A percentile compares a stretch with the other conserved stretches of the same genome.
phyloP scores from a whole-genome alignment of 2,888 invertebrate genomes.

The Mycalesis mineus region DNA sequence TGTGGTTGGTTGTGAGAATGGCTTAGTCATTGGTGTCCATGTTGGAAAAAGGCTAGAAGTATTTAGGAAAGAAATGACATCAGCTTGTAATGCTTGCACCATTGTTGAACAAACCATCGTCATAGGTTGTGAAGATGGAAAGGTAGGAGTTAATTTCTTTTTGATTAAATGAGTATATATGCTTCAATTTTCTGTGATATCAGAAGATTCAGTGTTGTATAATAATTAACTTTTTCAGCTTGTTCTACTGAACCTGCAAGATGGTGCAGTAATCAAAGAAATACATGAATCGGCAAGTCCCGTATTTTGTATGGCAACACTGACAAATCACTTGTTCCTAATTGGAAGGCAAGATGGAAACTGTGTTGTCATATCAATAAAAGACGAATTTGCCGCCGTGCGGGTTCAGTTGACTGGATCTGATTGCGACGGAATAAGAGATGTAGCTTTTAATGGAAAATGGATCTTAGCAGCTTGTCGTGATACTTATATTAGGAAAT shows the following conservation, averaged over 20 bases:
- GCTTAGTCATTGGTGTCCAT: slow-evolving; percentile 73
- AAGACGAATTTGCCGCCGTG: slow-evolving; percentile 46
- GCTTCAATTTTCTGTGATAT: too few relatives aligned
- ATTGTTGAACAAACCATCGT: slow-evolving; percentile 67
- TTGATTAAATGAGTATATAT: background rate
- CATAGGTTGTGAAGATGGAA: slow-evolving; percentile 80
- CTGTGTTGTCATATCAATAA: slow-evolving; percentile 72
- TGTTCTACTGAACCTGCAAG: slow-evolving; percentile 47
- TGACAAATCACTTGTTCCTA: slow-evolving; percentile 71
- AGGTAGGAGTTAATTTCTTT: slow-evolving; percentile 44
- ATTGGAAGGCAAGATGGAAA: slow-evolving; percentile 81
- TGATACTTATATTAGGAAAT: slow-evolving; percentile 81
- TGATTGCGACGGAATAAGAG: slow-evolving; percentile 84
- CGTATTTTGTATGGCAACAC: slow-evolving; percentile 70
- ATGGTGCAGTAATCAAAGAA: slow-evolving; percentile 50
- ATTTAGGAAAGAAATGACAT: slow-evolving; percentile 54
- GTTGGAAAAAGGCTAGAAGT: slow-evolving; percentile 72
- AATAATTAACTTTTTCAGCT: slow-evolving; percentile 46
- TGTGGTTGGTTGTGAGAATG: slow-evolving; percentile 80
- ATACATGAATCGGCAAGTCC: slow-evolving; percentile 79
- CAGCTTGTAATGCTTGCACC: slow-evolving; percentile 78
- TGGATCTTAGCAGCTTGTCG: slow-evolving; percentile 81
- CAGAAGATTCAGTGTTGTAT: too few relatives aligned
- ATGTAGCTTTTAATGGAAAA: slow-evolving; percentile 77
- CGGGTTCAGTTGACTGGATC: slow-evolving; percentile 82